Conservation (phyloP, 2,797 vertebrate genomes). For the Eulemur rubriventer region DNA sequence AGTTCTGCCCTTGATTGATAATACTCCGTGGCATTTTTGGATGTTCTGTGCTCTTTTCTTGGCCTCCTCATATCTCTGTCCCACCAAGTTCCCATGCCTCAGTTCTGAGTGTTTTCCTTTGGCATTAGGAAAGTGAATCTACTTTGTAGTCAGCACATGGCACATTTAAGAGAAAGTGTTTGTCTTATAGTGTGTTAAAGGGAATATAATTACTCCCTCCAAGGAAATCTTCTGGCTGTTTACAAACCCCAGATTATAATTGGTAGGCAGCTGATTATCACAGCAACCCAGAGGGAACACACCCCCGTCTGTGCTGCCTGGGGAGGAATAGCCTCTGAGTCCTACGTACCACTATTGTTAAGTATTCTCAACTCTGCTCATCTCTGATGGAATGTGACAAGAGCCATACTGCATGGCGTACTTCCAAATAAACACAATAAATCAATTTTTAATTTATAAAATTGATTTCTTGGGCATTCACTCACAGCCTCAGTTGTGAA, state of each 20-base stretch:
- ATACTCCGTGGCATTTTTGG: background rate
- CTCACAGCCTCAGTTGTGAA: background rate
- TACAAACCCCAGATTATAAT: constrained; percentile 38
- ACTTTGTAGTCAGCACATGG: constrained; percentile 3
- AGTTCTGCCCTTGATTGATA: background rate
- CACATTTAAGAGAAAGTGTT: constrained; percentile 39
- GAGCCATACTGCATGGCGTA: background rate
- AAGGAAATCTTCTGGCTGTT: constrained; percentile 43
- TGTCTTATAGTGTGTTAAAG: constrained; percentile 40
- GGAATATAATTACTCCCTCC: constrained; percentile 44
- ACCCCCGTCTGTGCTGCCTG: background rate
- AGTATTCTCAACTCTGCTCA: background rate
- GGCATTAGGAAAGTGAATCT: background rate
- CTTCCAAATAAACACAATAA: constrained; percentile 38
- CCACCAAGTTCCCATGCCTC: background rate
- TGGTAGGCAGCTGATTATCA: constrained; percentile 10
- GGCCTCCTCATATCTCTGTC: background rate
- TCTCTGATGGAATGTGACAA: background rate
- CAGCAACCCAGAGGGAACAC: background rate
- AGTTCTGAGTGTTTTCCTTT: constrained; percentile 23
- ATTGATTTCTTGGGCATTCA: background rate
- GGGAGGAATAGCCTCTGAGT: background rate
- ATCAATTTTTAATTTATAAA: constrained; percentile 55
- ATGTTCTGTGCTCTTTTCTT: background rate
- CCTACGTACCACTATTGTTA: background rate